Conservation (phyloP, 2,797 vertebrate genomes). For the Naso thynnoides region DNA sequence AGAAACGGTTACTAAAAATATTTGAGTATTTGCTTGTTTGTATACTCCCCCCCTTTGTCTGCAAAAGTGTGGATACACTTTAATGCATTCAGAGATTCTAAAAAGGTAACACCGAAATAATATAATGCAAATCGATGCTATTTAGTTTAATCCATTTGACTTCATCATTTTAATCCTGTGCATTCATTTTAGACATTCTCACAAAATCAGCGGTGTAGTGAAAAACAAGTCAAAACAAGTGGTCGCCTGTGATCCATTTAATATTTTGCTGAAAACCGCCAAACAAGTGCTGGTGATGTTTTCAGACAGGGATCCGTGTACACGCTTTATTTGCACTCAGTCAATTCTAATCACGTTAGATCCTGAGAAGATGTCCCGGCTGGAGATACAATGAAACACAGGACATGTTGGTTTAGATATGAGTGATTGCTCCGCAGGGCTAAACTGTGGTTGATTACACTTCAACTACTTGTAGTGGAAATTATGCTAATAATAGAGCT, state of each 20-base stretch:
- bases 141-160: conserved; percentile 24
- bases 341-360: conserved; percentile 85
- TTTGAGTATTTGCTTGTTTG: conserved; percentile 38
- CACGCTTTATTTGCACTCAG: conserved; percentile 77
- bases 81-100: conserved; percentile 6
- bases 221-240: conserved; percentile 49
- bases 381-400: conserved; percentile 66
- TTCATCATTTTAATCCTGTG: conserved; percentile 16
- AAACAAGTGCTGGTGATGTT: conserved; percentile 75
- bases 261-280: conserved; percentile 70
- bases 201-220: conserved; percentile 15
- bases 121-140: conserved; percentile 6
- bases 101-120: conserved; percentile 31
- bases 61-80: conserved; percentile 21
- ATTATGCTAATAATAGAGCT: conserved; percentile 73
- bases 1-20: conserved; percentile 54
- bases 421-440: conserved; percentile 73
- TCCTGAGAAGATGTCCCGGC: conserved; percentile 75
- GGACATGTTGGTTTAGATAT: conserved; percentile 75
- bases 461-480: conserved; percentile 70
- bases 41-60: conserved; percentile 7
- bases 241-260: conserved; percentile 45
- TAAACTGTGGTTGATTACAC: conserved; percentile 66
- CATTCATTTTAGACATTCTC: conserved; percentile 9
- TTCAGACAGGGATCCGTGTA: conserved; percentile 77